Evolutionary conservation across 2,113 vertebrate species (phyloP), one percentile per base, ranked within the genome.

Genomic region (Todiramphus chloris): DNA sequence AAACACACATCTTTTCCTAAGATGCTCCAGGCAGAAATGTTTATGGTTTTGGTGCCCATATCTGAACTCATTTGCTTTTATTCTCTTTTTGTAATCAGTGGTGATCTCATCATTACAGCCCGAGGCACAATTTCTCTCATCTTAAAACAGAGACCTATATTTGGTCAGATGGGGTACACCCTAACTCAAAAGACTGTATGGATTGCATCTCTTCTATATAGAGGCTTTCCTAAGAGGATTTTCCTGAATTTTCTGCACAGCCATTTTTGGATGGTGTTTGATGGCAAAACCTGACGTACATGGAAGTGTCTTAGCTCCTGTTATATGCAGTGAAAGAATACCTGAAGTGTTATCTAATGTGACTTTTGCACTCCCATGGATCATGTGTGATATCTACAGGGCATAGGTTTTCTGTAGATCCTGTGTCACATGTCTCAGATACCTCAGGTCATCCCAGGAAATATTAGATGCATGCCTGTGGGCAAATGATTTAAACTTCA

Each of bases 51-150:
- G 74, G 51, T 96, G 87, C 77, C 81, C 0, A 0, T 79, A 87
- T 87, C 51, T 93, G 80, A 94, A 94, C 89, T 95, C 35, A 83
- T 93, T 95, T 89, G 91, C 69, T 94, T 94, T 94, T 94, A 79
- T 95, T 96, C 60, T 97, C 67, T 82, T 73, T 84, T 87, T 84
- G 50, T 91, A 91, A 94, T 95, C 69, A 69, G 77, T 64, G 80
- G 44, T 96, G 91, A 96, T 75, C 81, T 95, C 94, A 96, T 60
- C 0, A 6, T 75, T 75, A 31, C 16, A 79, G 43, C 94, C 48
- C 20, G 35, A 79, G 87, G 95, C 77, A 39, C 20, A 64, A 60
- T 68, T 94, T 92, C 81, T 94, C 77, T 95, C 83, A 66, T 95
- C 58, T 93, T 94, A 93, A 95, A 95, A 77, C 17, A 62, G 21